Conservation (phyloP, 2,888 invertebrate species). For the Volucella inflata region DNA sequence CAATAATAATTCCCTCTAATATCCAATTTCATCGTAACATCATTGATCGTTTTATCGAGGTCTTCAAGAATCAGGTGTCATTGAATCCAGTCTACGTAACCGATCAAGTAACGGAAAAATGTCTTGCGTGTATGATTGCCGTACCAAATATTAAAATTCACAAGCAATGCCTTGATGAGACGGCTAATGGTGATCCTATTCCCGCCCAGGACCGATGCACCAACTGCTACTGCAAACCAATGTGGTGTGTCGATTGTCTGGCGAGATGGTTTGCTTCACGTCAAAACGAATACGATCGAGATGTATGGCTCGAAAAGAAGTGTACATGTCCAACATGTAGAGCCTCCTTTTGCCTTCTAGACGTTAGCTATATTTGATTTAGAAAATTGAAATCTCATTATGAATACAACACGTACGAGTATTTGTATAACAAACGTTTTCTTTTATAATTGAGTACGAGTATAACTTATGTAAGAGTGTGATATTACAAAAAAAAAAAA, state of each 20-base stretch:
- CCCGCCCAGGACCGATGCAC: slow-evolving; percentile 82
- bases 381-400: slow-evolving; percentile 23
- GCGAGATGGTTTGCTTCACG: slow-evolving; percentile 95
- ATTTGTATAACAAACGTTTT: slow-evolving; percentile 55
- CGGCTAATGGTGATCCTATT: slow-evolving; percentile 83
- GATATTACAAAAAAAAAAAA: slow-evolving; percentile 60
- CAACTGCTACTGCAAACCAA: slow-evolving; percentile 90
- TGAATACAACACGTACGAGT: slow-evolving; percentile 28
- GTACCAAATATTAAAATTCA: slow-evolving; percentile 91
- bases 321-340: slow-evolving; percentile 95
- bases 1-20: slow-evolving; percentile 88
- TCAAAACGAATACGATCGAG: slow-evolving; percentile 88
- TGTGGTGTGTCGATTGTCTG: slow-evolving; percentile 95
- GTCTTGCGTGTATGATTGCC: slow-evolving; percentile 94
- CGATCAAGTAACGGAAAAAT: slow-evolving; percentile 91
- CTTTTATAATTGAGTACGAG: slow-evolving; percentile 60
- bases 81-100: slow-evolving; percentile 87
- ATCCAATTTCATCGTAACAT: slow-evolving; percentile 91
- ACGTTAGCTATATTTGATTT: slow-evolving; percentile 86
- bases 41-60: slow-evolving; percentile 92
- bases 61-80: slow-evolving; percentile 90
- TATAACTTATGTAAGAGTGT: slow-evolving; percentile 65
- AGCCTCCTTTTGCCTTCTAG: slow-evolving; percentile 92
- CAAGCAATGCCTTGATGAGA: slow-evolving; percentile 87
- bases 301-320: slow-evolving; percentile 91